Conservation (phyloP, 2,797 vertebrate species). For the Muscicapa comitata region DNA sequence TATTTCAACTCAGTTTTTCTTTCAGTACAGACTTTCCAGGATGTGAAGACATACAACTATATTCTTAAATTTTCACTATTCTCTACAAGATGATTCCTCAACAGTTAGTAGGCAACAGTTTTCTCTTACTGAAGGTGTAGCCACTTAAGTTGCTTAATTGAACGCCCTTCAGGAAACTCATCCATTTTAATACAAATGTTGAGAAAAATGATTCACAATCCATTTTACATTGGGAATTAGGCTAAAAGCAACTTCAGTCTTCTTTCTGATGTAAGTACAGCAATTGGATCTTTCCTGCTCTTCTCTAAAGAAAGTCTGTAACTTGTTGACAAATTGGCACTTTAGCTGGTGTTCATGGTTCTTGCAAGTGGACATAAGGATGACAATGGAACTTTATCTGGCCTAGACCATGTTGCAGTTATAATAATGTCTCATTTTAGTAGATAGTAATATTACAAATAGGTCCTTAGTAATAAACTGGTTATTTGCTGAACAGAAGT, state of each 20-base stretch:
- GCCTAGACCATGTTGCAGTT: background rate
- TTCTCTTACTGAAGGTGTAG: background rate
- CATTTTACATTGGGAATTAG: background rate
- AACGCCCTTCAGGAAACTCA: background rate
- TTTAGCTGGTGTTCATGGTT: background rate
- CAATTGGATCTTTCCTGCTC: background rate
- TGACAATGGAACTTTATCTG: background rate
- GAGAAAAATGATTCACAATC: background rate
- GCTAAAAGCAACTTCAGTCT: background rate
- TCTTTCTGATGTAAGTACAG: background rate
- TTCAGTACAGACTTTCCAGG: background rate
- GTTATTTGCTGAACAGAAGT: slow-evolving; percentile 30
- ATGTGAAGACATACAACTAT: background rate
- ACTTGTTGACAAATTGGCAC: background rate
- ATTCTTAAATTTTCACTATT: background rate
- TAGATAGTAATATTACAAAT: background rate
- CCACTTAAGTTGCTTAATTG: background rate
- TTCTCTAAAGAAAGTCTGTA: background rate
- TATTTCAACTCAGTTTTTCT: background rate
- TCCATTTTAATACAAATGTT: background rate
- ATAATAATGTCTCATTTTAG: background rate
- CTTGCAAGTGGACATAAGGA: background rate
- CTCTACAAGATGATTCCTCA: background rate
- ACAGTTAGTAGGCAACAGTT: background rate
- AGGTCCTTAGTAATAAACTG: background rate